phyloP scores from a whole-genome alignment of 2,797 vertebrate species.

The Eremophila alpestris region DNA sequence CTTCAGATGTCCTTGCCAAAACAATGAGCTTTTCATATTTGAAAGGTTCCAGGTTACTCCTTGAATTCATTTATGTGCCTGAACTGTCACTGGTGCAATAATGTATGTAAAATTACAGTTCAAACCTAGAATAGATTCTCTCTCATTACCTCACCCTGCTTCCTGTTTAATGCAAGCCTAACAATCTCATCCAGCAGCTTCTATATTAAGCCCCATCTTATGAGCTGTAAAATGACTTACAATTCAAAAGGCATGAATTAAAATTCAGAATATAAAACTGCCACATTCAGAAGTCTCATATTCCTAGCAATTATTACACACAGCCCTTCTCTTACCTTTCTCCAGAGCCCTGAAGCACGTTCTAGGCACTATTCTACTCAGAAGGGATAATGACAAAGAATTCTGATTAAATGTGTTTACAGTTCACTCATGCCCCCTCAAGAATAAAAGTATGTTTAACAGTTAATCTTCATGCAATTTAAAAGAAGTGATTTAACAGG shows the following conservation, averaged over 20 bases:
- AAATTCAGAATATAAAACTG: neutral
- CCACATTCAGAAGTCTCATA: neutral
- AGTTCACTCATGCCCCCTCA: neutral
- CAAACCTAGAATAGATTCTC: neutral
- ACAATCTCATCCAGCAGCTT: neutral
- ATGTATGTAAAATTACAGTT: neutral
- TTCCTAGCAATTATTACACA: neutral
- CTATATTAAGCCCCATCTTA: neutral
- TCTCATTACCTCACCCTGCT: neutral
- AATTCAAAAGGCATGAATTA: neutral
- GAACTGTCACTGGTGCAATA: neutral
- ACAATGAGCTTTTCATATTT: neutral
- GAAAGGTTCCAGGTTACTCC: neutral
- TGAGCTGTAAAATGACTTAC: neutral
- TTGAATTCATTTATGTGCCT: neutral
- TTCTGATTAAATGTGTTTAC: neutral
- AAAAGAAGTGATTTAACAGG: neutral
- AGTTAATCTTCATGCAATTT: neutral
- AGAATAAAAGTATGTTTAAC: neutral
- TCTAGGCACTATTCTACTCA: neutral
- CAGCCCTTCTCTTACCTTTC: neutral
- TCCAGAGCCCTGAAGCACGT: neutral
- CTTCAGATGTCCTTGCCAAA: neutral
- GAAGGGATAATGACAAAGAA: neutral
- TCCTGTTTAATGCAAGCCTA: neutral